Base-by-base conservation (phyloP, 2,797 vertebrate species). In the Myripristis jacobus region DNA sequence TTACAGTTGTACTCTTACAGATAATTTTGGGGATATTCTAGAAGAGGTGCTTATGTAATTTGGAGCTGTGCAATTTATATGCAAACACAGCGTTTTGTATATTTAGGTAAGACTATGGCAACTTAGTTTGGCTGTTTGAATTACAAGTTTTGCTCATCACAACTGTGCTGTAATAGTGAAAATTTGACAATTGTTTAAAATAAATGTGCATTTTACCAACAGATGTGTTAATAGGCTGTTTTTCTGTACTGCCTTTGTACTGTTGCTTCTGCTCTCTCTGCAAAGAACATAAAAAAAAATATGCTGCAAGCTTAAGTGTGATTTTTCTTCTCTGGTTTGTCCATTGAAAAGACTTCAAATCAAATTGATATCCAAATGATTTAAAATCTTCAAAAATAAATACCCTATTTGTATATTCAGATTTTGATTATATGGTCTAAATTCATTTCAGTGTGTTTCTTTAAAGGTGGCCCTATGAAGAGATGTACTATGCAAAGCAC, bases 201-300 rank as follows among this genome's bases (percentile, higher is more conserved):
- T 29, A 44, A 2, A n/a, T 19, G 2, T 12, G 0, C 8, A n/a
- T 7, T 51, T 61, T 13, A 8, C 18, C 12, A 50, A 2, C 48
- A 38, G 15, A 15, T 36, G 54, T 61, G 4, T 1, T 57, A 21
- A 21, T 11, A 16, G 5, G 22, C 12, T 59, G 58, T 61, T 22
- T 24, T 0, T 46, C 3, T 53, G 29, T 6, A 16, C 60, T 1
- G 53, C 1, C 44, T 6, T 41, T 41, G 34, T 46, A 21, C 21
- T 63, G 3, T 56, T 57, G 13, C 9, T 70, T 66, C 57, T 43
- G 55, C 8, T n/a, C n/a, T n/a, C n/a, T n/a, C n/a, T n/a, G n/a
- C n/a, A 52, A 81, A 72, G 64, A 86, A 73, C 84, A 9, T 61
- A 0, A 70, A 74, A 70, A 74, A 21, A 15, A 71, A 51, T 5